phyloP scores from a whole-genome alignment of 2,888 invertebrate genomes.

The Coelopa pilipes region DNA sequence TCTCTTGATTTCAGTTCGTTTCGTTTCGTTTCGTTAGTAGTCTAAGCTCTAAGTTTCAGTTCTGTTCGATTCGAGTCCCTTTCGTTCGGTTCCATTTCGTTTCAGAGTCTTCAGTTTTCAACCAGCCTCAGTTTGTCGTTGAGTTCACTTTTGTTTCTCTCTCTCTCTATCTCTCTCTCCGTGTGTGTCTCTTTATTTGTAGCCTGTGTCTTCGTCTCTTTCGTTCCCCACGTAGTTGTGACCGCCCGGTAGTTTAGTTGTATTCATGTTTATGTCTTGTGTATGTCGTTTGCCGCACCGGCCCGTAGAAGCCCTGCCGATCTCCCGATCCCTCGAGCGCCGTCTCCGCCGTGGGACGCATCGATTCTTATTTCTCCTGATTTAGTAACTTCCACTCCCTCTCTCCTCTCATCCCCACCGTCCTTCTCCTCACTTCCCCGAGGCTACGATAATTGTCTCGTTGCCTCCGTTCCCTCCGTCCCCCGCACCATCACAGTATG shows the following conservation, averaged over 20 bases:
- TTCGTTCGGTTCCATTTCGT: neutral
- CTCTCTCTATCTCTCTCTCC: no score
- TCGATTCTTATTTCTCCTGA: no score
- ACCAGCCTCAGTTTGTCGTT: neutral
- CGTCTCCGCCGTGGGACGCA: neutral
- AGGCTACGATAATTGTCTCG: no score
- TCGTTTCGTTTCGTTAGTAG: neutral
- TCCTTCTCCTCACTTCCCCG: no score
- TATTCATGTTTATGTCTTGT: constrained; percentile 14
- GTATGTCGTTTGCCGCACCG: constrained; percentile 15
- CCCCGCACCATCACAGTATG: constrained; percentile 8
- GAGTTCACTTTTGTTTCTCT: neutral
- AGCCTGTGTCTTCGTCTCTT: neutral
- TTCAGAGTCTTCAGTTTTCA: no score
- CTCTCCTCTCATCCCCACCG: neutral
- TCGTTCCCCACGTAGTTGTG: no score
- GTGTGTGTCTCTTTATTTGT: neutral
- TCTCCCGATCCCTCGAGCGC: neutral
- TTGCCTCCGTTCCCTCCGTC: neutral
- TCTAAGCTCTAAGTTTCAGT: neutral
- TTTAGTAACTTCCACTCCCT: no score
- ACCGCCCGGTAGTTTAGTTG: no score
- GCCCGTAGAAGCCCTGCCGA: neutral
- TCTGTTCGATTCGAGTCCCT: neutral
- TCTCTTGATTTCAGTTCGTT: neutral